Percentiles rank a stretch among this genome's conserved stretches.
These are phyloP conservation scores for Herminia tarsipennalis DNA, from an alignment of 2,888 invertebrate species.

Conservation along the genomic window DNA sequence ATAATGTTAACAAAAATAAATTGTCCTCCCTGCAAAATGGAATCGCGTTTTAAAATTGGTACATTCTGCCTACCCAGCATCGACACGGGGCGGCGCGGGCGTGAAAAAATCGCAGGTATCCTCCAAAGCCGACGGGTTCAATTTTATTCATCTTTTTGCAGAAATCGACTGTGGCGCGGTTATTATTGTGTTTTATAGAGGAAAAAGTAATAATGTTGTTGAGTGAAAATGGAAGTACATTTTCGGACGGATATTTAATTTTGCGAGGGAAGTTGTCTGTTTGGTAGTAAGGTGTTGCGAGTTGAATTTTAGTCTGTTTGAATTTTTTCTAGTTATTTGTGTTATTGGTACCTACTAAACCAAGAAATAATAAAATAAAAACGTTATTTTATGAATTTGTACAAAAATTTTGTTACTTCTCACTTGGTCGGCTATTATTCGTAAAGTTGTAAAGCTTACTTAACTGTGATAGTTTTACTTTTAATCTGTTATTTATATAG, in stretches of 20 bases:
- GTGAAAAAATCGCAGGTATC: slow-evolving; percentile 52
- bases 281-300: too few species aligned
- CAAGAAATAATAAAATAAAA: too few species aligned
- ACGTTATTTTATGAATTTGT: too few species aligned
- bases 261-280: slow-evolving; percentile 10
- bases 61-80: slow-evolving; percentile 54
- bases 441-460: too few species aligned
- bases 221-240: slow-evolving; percentile 16
- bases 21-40: slow-evolving; percentile 45
- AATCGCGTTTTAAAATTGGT: slow-evolving; percentile 58
- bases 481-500: too few species aligned
- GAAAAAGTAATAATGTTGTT: slow-evolving; percentile 45
- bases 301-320: too few species aligned
- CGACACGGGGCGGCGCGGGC: slow-evolving; percentile 43
- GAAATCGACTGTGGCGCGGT: slow-evolving; percentile 35
- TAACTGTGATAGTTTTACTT: too few species aligned
- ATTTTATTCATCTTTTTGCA: slow-evolving; percentile 47
- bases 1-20: slow-evolving; percentile 51
- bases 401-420: too few species aligned
- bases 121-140: slow-evolving; percentile 62
- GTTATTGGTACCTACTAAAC: too few species aligned
- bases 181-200: slow-evolving; percentile 46
- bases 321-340: too few species aligned
- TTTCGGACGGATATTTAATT: slow-evolving; percentile 23
- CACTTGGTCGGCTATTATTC: too few species aligned